Evolutionary conservation across 2,113 vertebrate genomes (phyloP), one percentile per base, ranked within the genome.

Genomic region (Trichomycterus rosablanca): DNA sequence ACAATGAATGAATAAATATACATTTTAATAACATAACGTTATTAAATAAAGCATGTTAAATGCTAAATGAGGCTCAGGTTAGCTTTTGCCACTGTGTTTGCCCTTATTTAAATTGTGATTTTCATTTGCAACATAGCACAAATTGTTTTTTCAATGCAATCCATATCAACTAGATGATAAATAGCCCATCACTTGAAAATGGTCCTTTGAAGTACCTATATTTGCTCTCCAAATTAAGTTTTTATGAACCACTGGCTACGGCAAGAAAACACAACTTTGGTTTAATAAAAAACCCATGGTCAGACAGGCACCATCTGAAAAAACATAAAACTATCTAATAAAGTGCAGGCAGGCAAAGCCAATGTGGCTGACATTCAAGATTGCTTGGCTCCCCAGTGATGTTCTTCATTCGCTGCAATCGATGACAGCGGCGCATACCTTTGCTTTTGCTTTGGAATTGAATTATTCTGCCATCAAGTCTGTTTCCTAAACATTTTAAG

Each of bases 301-400:
- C 40, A 59, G 46, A 43, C 48, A 67, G n/a, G n/a, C n/a, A n/a
- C 46, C 46, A 58, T 64, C 51, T 55, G 51, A 64, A 51, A 52
- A 51, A 45, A 54, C 55, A 53, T 48, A 60, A 60, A 65, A 65
- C 10, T 15, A 48, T 61, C 49, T 52, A 22, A 60, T 59, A 60
- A 60, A 60, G 43, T 30, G 18, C 42, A 34, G 22, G n/a, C 48
- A 61, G 66, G 51, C 58, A 67, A 67, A 67, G 54, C 53, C 59
- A 37, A 44, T 58, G 54, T 70, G 61, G 61, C 61, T 70, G 68
- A 65, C 61, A 65, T 56, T 68, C 61, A 51, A 64, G 65, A 51
- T 50, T 26, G 44, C 52, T 48, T 60, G 54, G 65, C 22, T 43
- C 50, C 52, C 48, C 50, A 2, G 28, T n/a, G 16, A n/a, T 23